phyloP scores from a whole-genome alignment of 2,888 invertebrate species.

The Halictus quadricinctus region DNA sequence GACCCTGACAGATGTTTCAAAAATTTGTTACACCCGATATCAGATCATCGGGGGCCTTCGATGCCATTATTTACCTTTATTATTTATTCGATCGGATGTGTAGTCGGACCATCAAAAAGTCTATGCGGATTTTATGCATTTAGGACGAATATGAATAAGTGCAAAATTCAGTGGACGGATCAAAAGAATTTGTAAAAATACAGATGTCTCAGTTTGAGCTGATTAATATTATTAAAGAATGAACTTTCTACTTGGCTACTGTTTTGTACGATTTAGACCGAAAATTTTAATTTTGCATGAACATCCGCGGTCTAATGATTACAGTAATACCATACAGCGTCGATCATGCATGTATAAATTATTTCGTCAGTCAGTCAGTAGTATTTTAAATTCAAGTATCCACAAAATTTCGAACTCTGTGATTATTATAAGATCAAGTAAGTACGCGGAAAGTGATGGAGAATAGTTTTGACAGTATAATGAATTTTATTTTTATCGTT shows the following conservation, averaged over 20 bases:
- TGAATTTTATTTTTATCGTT: not conserved
- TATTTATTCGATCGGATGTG: not conserved
- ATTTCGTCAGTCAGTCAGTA: not conserved
- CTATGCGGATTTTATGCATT: not conserved
- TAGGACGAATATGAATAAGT: not conserved
- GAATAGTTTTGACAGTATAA: not conserved
- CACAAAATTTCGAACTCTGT: not conserved
- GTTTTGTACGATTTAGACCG: too few relatives aligned
- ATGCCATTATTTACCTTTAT: too few relatives aligned
- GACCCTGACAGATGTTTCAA: not conserved
- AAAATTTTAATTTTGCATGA: not conserved
- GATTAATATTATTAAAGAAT: too few relatives aligned
- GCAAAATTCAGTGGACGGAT: not conserved
- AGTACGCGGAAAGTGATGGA: not conserved
- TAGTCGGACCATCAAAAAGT: not conserved
- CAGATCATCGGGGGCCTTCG: not conserved
- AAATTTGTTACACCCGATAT: not conserved
- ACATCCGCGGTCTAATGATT: not conserved
- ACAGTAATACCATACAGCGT: not conserved
- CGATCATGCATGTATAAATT: not conserved
- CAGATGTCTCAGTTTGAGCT: too few relatives aligned
- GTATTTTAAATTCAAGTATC: not conserved
- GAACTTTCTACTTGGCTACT: not conserved
- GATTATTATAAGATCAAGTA: not conserved
- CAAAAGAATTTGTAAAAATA: too few relatives aligned